These are phyloP conservation scores for Pseudorhombus dupliciocellatus DNA, from an alignment of 2,113 vertebrate genomes.

Conservation along the genomic window DNA sequence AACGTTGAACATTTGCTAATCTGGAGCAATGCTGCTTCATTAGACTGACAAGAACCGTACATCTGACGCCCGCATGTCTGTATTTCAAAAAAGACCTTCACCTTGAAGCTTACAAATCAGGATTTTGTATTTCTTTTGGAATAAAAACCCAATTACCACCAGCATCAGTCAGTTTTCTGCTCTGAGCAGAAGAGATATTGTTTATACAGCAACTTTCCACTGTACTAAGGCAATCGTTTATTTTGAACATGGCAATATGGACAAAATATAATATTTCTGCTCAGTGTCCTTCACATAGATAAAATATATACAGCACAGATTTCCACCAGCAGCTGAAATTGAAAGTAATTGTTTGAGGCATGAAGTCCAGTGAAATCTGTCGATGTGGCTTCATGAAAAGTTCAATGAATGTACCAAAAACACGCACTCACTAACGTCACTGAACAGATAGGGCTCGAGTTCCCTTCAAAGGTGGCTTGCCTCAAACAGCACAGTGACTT, in stretches of 20 bases:
- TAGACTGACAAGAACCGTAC: conserved; percentile 31
- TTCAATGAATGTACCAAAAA: conserved; percentile 34
- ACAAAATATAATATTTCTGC: conserved; percentile 23
- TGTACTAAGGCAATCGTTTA: conserved; percentile 56
- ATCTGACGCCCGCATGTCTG: conserved; percentile 39
- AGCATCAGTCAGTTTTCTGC: conserved; percentile 8
- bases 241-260: conserved; percentile 19
- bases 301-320: conserved; percentile 63
- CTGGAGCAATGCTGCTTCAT: conserved; percentile 38
- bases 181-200: conserved; percentile 12
- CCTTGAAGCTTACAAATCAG: conserved; percentile 38
- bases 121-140: conserved; percentile 9
- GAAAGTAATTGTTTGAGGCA: conserved; percentile 2
- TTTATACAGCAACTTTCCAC: conserved; percentile 30
- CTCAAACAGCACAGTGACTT: conserved; percentile 30
- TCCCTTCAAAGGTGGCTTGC: conserved; percentile 41
- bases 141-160: conserved; percentile 33
- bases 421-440: conserved; percentile 29
- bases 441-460: conserved; percentile 45
- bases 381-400: conserved; percentile 19
- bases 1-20: conserved; percentile 50
- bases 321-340: conserved; percentile 26
- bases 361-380: conserved; percentile 21
- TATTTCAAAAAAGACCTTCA: conserved; percentile 26
- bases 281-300: conserved; percentile 8